Conservation (phyloP, 2,113 vertebrate species). For the Gallinago jamesoni region DNA sequence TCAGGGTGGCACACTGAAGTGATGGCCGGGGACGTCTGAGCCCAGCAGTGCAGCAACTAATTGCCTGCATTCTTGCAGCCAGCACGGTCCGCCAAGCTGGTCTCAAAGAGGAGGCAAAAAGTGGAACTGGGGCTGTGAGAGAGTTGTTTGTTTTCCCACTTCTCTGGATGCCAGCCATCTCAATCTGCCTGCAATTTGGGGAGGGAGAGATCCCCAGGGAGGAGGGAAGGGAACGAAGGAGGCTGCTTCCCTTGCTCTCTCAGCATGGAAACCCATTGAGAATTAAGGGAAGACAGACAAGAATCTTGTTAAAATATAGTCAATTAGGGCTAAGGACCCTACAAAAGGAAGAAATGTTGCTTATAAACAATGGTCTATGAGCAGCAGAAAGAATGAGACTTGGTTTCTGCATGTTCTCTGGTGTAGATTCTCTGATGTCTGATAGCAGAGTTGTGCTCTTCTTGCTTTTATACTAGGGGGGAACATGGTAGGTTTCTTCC, state of each 20-base stretch:
- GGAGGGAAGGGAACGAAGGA: not conserved
- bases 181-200: slow-evolving; percentile 31
- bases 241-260: not conserved
- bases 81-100: not conserved
- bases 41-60: not conserved
- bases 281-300: slow-evolving; percentile 3
- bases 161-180: not conserved
- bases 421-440: not conserved
- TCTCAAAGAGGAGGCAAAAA: not conserved
- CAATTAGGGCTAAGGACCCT: not conserved
- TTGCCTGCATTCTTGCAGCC: not conserved
- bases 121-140: not conserved
- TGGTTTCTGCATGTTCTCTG: fast-evolving
- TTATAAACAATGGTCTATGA: not conserved
- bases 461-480: not conserved
- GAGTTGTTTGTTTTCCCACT: slow-evolving; percentile 34
- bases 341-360: not conserved
- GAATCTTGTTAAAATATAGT: not conserved
- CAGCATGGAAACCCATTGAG: not conserved
- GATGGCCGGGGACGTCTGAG: fast-evolving
- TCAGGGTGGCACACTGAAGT: fast-evolving
- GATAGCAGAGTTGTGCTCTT: not conserved
- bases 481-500: not conserved
- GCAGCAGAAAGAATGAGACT: fast-evolving
- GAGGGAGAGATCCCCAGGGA: not conserved